phyloP scores from a whole-genome alignment of 2,888 invertebrate genomes.

The Mechanitis mazaeus region DNA sequence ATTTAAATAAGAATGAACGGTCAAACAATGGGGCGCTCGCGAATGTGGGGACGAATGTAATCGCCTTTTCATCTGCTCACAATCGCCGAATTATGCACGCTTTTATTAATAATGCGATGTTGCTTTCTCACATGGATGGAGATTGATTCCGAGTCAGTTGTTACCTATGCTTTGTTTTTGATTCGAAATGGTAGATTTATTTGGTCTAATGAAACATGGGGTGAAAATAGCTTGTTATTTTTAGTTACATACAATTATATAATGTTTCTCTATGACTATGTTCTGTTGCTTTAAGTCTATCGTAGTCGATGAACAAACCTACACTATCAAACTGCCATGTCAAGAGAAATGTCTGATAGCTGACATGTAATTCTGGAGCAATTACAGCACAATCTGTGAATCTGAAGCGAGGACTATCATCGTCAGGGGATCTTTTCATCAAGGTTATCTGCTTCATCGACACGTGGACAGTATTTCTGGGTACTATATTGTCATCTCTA shows the following conservation, averaged over 20 bases:
- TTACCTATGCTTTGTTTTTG: conserved; percentile 18
- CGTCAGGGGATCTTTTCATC: conserved; percentile 68
- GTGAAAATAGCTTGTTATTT: background rate
- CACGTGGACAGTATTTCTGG: conserved; percentile 47
- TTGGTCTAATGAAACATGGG: conserved; percentile 1
- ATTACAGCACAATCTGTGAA: conserved; percentile 42
- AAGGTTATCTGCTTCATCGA: conserved; percentile 61
- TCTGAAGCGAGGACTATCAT: conserved; percentile 44
- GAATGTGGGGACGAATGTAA: conserved; percentile 32
- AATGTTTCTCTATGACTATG: too few species aligned
- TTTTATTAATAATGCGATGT: conserved; percentile 54
- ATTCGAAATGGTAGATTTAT: conserved; percentile 6
- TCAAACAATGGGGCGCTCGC: conserved; percentile 41
- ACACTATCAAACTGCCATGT: background rate
- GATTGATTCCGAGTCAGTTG: conserved; percentile 27
- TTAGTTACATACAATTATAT: background rate
- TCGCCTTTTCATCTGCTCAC: conserved; percentile 42
- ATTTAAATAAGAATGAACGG: conserved; percentile 50
- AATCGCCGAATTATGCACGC: conserved; percentile 52
- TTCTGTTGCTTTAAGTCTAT: too few species aligned
- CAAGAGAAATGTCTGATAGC: background rate
- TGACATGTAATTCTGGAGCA: conserved; percentile 40
- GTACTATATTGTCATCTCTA: conserved; percentile 3
- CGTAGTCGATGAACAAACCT: too few species aligned
- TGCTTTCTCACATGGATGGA: conserved; percentile 30